Evolutionary conservation across 2,797 vertebrate species (phyloP), one percentile per base, ranked within the genome.

Genomic region (Garrulus glandarius): DNA sequence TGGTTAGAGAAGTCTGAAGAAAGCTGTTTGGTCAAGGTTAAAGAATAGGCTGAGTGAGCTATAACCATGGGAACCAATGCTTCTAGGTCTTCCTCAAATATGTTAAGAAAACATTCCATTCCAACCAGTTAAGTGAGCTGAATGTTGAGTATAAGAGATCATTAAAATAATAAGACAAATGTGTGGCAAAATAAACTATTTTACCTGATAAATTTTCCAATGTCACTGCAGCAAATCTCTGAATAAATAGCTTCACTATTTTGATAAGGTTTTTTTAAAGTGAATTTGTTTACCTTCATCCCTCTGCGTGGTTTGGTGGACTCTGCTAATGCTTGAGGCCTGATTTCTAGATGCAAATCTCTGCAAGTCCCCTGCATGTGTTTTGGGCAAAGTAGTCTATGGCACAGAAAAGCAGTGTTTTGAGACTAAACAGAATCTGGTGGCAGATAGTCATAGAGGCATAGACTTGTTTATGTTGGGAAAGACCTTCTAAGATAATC

Each of bases 81-180:
- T 89, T 87, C 34, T 63, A 41, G 37, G 47, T 53, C 70, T 82
- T 95, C 60, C 70, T 94, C 64, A 93, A 89, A 75, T 87, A 92
- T 57, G 19, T 92, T 89, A 68, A 72, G 41, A 93, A 93, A 93
- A 94, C 67, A 80, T 96, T 95, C 65, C 55, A 60, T 92, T 92
- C 55, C 74, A 78, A 20, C 53, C 70, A 87, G 29, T 84, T 79
- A 20, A 93, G 76, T 47, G 56, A 80, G 32, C 36, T 56, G 64
- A 77, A 75, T 71, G 61, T 56, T 82, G 50, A 87, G 37, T 83
- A n/a, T 24, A 78, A 63, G 7, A 87, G 72, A 67, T 68, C 59
- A 76, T 88, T 88, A 89, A 84, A 88, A 72, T 37, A 37, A 92
- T 81, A 79, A 70, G 46, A 50, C 30, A 67, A 41, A 79, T 52